Percentiles rank a stretch among this genome's conserved stretches.
phyloP scores from a whole-genome alignment of 2,797 vertebrate species.

The Mormyrus hasselquistii region DNA sequence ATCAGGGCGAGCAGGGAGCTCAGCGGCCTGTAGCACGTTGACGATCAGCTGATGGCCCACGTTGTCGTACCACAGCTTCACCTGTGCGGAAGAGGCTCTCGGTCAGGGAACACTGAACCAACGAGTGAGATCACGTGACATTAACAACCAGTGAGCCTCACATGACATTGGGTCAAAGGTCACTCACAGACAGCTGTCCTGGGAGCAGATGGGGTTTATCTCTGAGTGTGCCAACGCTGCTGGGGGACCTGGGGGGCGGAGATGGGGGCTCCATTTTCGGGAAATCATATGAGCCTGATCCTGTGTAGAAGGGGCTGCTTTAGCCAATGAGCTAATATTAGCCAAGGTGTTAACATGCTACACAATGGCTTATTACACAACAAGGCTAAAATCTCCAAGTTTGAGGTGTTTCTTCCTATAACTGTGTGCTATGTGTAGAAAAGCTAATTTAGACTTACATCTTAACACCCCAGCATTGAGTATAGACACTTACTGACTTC shows the following conservation, averaged over 20 bases:
- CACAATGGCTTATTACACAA: neutral
- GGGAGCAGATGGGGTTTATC: constrained; percentile 89
- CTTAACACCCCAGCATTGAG: neutral
- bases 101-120: neutral
- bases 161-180: neutral
- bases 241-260: constrained; percentile 93
- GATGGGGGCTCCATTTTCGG: constrained; percentile 98
- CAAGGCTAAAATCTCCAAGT: neutral
- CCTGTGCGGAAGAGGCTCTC: constrained; percentile 51
- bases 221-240: constrained; percentile 85
- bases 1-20: constrained; percentile 79
- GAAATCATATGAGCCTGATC: constrained; percentile 99
- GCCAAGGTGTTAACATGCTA: neutral
- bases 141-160: neutral
- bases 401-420: neutral
- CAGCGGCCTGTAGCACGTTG: constrained; percentile 88
- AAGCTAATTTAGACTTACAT: neutral
- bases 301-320: constrained; percentile 49
- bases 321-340: neutral
- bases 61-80: constrained; percentile 98
- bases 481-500: constrained; percentile 86
- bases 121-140: neutral
- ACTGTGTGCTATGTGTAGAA: neutral
- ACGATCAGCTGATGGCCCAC: constrained; percentile 93
- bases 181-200: constrained; percentile 86